Evolutionary conservation across 2,888 invertebrate genomes (phyloP), one percentile per base, ranked within the genome.

Genomic region (Ennomos quercinarius): DNA sequence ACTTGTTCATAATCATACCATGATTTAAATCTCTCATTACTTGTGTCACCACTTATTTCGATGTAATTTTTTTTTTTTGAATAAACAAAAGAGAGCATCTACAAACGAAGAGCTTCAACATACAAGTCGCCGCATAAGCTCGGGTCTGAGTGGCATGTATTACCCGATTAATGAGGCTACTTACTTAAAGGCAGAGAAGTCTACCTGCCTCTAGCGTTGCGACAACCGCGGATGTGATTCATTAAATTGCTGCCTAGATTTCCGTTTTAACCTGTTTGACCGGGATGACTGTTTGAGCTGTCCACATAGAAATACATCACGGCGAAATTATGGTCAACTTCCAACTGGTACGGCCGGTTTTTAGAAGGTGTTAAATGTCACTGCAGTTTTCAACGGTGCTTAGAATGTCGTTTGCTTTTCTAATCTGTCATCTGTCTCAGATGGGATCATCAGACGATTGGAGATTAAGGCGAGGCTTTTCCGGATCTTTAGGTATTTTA

Each of bases 191-290:
- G 62, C 68, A 66, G 71, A 72, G 70, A 47, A 67, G 60, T 56
- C 47, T 73, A 69, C 73, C 68, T 74, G 77, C 73, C 78, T 66
- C 74, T 79, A 73, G 72, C 61, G 61, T 74, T 76, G 76, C 78
- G 80, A 80, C 86, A 81, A 73, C 74, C 77, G 74, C 84, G 89
- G 89, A 88, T 87, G 84, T 77, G 74, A 85, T 89, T 87, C 77
- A 90, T 91, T 89, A 86, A 88, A 82, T 79, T 80, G 73, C 74
- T 80, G 80, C 78, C 80, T 84, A 84, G 82, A 81, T 89, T 87
- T 90, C 89, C 91, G 89, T 83, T 84, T 83, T 79, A 89, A 89
- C 90, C 82, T 73, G 89, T 87, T 78, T 71, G 63, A 77, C 84
- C 64, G 64, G 72, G 73, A 71, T 77, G 74, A 70, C 66, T 77